Base-by-base conservation (phyloP, 2,113 vertebrate species). In the Pagrus major region DNA sequence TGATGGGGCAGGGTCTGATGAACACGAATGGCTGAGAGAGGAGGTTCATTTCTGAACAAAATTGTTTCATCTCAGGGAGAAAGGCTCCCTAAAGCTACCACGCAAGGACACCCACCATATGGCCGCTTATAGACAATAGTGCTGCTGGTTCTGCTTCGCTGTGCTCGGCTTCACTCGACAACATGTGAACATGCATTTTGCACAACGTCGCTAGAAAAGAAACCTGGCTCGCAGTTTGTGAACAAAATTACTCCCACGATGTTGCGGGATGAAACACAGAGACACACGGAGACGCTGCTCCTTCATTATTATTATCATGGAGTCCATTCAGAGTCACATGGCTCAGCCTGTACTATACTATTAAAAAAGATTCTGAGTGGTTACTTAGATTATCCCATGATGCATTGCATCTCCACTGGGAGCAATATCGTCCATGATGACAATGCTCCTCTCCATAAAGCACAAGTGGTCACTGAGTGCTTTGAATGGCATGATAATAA, bases 91-190 rank as follows among this genome's bases (percentile, higher is more conserved):
- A 85, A 93, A 93, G 92, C 89, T 91, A 88, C 86, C 80, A 83
- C 21, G 84, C 89, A 89, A 94, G 92, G 93, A 94, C 91, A 89
- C 66, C 84, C 90, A 89, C 91, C 93, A 95, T 94, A 95, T 94
- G 94, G 93, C 89, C 66, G 69, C 72, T 85, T 72, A 46, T 59
- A 89, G 81, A 93, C 85, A 90, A 88, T 74, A 84, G 85, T 27
- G 86, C 88, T 86, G 37, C 78, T 64, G 76, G 93, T 93, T 92
- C 87, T 87, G 88, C 86, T 85, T 86, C 65, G 66, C 75, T 75
- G 84, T 92, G 89, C 90, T 88, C 56, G 75, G 86, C 82, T 90
- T 87, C 70, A 60, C 86, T 83, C 42, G 29, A 87, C 75, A 89
- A 92, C 90, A 86, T 70, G 80, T 78, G 84, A 87, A 91, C 87